phyloP scores from a whole-genome alignment of 2,888 invertebrate genomes.

The Mystacides longicornis region DNA sequence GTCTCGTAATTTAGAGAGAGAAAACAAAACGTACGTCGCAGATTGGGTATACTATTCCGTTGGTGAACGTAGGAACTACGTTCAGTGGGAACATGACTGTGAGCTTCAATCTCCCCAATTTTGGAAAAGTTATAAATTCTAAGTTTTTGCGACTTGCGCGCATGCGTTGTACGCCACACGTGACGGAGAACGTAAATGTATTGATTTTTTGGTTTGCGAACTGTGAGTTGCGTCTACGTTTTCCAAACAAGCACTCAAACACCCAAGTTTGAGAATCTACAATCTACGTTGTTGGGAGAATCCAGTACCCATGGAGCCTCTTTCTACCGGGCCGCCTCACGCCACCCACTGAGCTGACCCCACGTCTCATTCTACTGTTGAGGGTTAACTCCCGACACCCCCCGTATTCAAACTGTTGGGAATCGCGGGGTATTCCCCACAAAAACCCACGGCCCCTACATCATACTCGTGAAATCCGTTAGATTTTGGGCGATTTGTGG shows the following conservation, averaged over 20 bases:
- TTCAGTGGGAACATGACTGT: conserved; percentile 22
- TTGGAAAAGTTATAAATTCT: conserved; percentile 31
- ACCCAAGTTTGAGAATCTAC: not conserved
- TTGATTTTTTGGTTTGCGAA: not conserved
- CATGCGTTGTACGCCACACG: not conserved
- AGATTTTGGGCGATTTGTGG: not conserved
- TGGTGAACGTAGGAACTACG: conserved; percentile 5
- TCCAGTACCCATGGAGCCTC: conserved; percentile 1
- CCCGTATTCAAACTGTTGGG: not conserved
- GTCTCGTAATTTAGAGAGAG: not conserved
- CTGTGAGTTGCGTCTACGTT: not conserved
- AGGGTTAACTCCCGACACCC: not conserved
- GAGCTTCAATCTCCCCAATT: conserved; percentile 29
- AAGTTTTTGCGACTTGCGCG: not conserved
- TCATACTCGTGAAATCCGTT: not conserved
- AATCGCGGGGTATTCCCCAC: not conserved
- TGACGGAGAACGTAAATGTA: not conserved
- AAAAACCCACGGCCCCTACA: not conserved
- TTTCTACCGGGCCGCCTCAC: not conserved
- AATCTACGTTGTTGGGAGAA: not conserved
- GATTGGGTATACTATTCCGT: not conserved
- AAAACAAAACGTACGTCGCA: not conserved
- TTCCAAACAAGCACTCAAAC: not conserved
- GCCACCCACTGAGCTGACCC: not conserved
- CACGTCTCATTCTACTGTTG: not conserved